Conservation (phyloP, 2,797 vertebrate genomes). For the Melanotaenia boesemani region DNA sequence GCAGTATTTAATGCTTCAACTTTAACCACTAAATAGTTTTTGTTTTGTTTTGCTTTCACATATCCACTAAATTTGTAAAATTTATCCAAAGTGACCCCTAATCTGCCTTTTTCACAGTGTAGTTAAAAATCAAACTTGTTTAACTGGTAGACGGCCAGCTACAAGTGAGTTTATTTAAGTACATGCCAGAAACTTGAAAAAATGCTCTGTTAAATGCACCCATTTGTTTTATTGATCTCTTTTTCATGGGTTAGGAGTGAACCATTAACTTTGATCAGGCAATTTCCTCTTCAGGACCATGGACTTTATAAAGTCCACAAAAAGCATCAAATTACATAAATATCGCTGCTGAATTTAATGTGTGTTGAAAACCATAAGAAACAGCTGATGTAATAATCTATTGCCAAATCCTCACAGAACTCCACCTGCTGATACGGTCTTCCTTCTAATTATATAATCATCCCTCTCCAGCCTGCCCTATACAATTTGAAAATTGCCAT, state of each 20-base stretch:
- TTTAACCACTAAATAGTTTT: conserved; percentile 44
- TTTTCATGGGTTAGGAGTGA: conserved; percentile 60
- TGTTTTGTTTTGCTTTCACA: conserved; percentile 13
- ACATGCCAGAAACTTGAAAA: conserved; percentile 39
- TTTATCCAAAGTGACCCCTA: not conserved
- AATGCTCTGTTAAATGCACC: conserved; percentile 56
- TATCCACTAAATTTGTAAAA: conserved; percentile 18
- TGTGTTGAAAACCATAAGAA: not conserved
- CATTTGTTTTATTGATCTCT: conserved; percentile 74
- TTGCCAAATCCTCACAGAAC: conserved; percentile 2
- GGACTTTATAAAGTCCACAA: not conserved
- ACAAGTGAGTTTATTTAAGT: conserved; percentile 17
- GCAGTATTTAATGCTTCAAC: conserved; percentile 45
- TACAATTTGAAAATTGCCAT: conserved; percentile 14
- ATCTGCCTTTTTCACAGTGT: not conserved
- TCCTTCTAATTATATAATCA: conserved; percentile 9
- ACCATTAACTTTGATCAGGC: conserved; percentile 74
- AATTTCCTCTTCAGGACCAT: conserved; percentile 54
- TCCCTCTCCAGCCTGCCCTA: conserved; percentile 4
- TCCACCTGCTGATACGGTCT: not conserved
- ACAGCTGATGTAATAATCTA: conserved; percentile 8
- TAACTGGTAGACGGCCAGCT: not conserved
- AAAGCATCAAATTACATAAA: conserved; percentile 11
- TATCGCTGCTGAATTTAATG: not conserved
- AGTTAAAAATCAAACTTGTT: not conserved